Evolutionary conservation across 2,797 vertebrate species (phyloP).

Genomic region (Harpagifer antarcticus): DNA sequence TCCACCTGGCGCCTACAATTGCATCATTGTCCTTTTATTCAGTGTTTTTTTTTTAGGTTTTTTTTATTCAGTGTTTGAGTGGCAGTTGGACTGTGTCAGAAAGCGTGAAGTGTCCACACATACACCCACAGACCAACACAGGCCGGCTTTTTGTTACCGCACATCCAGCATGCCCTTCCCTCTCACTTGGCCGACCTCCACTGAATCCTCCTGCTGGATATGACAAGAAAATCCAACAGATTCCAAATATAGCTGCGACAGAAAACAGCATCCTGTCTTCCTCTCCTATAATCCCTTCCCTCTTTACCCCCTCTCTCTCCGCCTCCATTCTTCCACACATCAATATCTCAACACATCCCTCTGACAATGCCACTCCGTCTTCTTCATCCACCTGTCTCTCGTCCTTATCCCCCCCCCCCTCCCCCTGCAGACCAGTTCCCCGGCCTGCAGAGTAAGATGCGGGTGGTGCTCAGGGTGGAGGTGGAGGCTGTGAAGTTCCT

Average conservation of each 20-base stretch:
- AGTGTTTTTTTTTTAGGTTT: too few relatives aligned
- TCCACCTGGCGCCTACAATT: neutral
- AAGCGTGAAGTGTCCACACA: neutral
- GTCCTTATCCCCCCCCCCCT: neutral
- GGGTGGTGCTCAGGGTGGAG: conserved; percentile 95
- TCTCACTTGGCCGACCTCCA: conserved; percentile 11
- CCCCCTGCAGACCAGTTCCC: conserved; percentile 91
- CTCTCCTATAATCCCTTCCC: conserved; percentile 16
- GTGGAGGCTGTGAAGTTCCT: conserved; percentile 98
- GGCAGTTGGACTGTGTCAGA: neutral
- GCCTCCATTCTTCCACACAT: conserved; percentile 5
- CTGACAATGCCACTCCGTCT: neutral
- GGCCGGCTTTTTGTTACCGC: neutral
- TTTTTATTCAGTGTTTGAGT: neutral
- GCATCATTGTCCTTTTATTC: neutral
- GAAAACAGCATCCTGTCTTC: conserved; percentile 17
- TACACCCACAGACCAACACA: neutral
- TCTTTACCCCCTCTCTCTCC: neutral
- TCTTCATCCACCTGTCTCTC: neutral
- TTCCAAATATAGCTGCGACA: conserved; percentile 7
- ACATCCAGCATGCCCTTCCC: neutral
- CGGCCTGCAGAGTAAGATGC: conserved; percentile 97
- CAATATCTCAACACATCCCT: conserved; percentile 15
- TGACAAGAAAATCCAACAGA: conserved; percentile 29
- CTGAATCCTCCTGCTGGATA: conserved; percentile 11